Base-by-base conservation (phyloP, 2,888 invertebrate species). In the Hypsopygia costalis region DNA sequence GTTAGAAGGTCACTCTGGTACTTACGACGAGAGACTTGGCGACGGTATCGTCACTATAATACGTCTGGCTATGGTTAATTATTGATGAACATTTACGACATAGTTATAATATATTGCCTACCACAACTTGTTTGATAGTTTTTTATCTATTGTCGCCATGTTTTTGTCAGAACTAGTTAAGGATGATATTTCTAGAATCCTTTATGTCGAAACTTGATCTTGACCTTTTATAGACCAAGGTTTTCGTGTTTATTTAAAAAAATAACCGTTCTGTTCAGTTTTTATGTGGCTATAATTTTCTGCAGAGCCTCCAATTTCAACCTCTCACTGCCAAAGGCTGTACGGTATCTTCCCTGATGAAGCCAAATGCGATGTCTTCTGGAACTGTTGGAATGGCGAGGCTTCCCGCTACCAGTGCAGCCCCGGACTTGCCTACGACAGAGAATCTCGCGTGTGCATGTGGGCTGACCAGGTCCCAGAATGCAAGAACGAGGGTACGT, bases 321-420 rank as follows among this genome's bases (percentile, higher is more conserved):
- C 96, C 10, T 91, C 95, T 7, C 96, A 97, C 79, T 97, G 97
- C 76, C 78, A 94, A 33, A 91, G 97, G 44, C 87, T 97, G 55
- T 97, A 97, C 81, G 97, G 97, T 67, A 97, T 97, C 90, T 97
- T 97, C 92, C 87, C 96, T 50, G 97, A 97, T 71, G 94, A 93
- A 40, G 89, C 88, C 58, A 95, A 96, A 81, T 97, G 97, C 77
- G 96, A 97, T 82, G 94, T 95, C 9, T 97, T 97, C 94, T 97
- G 97, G 96, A 97, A 97, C 86, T 97, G 97, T 85, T 97, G 97
- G 97, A 97, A 96, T 86, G 97, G 97, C 38, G 97, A 97, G 78
- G 94, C 97, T 3, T 96, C 96, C 71, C 93, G 95, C 66, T 97
- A 97, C 87, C 96, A 97, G 81, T 97, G 97, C 90, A 96, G 97